phyloP scores from a whole-genome alignment of 2,797 vertebrate species.

The Pogonophryne albipinna region DNA sequence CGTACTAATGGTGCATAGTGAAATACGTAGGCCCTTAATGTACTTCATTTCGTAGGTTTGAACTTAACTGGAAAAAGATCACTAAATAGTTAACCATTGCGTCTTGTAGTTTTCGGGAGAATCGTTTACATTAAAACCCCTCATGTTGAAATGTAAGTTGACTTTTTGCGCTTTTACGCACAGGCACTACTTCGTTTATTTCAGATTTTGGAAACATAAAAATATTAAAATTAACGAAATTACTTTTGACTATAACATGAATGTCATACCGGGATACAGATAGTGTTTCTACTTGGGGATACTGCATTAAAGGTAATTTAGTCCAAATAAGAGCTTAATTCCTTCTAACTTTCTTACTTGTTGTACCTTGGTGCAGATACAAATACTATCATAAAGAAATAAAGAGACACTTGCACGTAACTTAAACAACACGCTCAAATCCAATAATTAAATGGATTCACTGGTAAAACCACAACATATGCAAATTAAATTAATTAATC shows the following conservation, averaged over 20 bases:
- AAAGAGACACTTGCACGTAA: background rate
- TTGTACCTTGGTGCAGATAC: background rate
- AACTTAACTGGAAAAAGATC: background rate
- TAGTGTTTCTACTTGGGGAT: conserved; percentile 11
- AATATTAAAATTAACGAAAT: background rate
- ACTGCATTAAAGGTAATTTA: conserved; percentile 7
- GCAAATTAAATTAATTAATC: background rate
- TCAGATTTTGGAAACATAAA: background rate
- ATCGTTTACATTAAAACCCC: background rate
- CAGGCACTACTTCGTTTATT: background rate
- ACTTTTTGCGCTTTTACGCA: background rate
- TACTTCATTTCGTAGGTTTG: background rate
- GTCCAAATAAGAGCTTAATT: background rate
- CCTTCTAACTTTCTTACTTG: background rate
- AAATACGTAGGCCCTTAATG: background rate
- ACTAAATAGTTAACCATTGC: background rate
- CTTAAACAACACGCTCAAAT: background rate
- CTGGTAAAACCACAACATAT: background rate
- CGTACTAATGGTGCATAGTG: background rate
- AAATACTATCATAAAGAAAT: background rate
- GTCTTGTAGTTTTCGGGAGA: background rate
- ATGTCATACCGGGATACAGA: background rate
- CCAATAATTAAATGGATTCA: background rate
- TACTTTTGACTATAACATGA: background rate
- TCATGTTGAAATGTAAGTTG: background rate